These are phyloP conservation scores for Onychomys torridus DNA, from an alignment of 2,797 vertebrate genomes.

Conservation along the genomic window DNA sequence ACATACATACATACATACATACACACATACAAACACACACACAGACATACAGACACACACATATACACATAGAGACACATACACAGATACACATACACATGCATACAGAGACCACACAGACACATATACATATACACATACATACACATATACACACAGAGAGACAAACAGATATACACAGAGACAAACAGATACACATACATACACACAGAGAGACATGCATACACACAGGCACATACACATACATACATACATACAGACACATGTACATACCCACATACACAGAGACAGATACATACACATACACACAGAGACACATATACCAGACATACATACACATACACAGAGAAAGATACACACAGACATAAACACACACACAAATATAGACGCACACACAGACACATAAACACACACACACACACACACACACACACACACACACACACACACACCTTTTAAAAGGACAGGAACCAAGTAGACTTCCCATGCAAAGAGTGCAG, in stretches of 20 bases:
- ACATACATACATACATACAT: neutral
- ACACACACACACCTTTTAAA: neutral
- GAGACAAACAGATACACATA: neutral
- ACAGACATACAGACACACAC: rapidly evolving
- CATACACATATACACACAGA: neutral
- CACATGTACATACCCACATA: neutral
- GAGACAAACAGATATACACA: neutral
- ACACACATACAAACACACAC: rapidly evolving
- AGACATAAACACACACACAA: too few relatives aligned
- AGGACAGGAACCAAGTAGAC: neutral
- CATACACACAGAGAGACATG: neutral
- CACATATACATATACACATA: too few relatives aligned
- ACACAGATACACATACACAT: too few relatives aligned
- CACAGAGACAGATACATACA: too few relatives aligned
- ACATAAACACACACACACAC: neutral
- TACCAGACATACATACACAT: too few relatives aligned
- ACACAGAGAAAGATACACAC: too few relatives aligned
- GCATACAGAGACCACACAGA: too few relatives aligned
- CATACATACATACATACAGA: neutral
- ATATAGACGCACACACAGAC: too few relatives aligned
- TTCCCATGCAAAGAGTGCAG: neutral
- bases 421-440: neutral
- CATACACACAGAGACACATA: too few relatives aligned
- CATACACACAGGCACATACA: neutral
- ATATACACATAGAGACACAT: neutral